phyloP scores from a whole-genome alignment of 2,797 vertebrate species.

The Sebastes nivosus region DNA sequence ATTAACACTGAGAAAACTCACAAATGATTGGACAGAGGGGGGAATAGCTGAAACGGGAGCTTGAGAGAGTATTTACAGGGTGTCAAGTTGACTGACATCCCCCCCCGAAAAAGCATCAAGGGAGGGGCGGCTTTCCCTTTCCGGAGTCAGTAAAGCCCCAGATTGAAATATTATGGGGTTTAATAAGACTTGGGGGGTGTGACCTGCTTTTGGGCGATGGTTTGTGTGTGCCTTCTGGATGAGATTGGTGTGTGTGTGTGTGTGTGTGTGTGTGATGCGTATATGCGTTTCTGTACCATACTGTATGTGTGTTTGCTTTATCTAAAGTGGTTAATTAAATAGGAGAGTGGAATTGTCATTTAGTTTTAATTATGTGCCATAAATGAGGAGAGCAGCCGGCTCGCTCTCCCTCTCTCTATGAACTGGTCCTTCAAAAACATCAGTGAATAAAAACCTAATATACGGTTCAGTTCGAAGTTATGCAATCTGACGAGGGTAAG shows the following conservation, averaged over 20 bases:
- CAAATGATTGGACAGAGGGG: conserved; percentile 76
- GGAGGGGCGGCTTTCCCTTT: conserved; percentile 61
- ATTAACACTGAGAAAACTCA: conserved; percentile 82
- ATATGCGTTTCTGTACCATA: conserved; percentile 43
- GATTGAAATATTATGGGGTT: conserved; percentile 78
- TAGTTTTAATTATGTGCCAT: conserved; percentile 83
- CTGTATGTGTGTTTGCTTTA: conserved; percentile 74
- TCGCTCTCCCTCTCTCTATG: conserved; percentile 60
- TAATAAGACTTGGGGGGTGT: conserved; percentile 70
- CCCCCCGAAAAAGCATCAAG: conserved; percentile 36
- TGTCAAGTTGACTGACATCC: conserved; percentile 78
- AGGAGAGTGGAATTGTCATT: conserved; percentile 82
- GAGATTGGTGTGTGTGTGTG: conserved; percentile 12
- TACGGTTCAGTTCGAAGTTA: conserved; percentile 74
- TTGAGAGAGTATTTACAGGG: conserved; percentile 77
- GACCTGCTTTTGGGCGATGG: conserved; percentile 61
- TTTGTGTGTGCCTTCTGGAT: conserved; percentile 33
- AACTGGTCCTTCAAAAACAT: conserved; percentile 79
- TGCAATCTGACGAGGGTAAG: conserved; percentile 73
- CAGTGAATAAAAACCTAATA: conserved; percentile 75
- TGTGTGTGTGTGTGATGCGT: conserved; percentile 32
- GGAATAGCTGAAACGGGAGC: conserved; percentile 64
- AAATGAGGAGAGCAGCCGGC: conserved; percentile 76
- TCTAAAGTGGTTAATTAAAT: conserved; percentile 84
- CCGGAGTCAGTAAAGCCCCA: conserved; percentile 64